Percentiles rank a stretch among this genome's conserved stretches.
These are phyloP conservation scores for Helarctos malayanus DNA, from an alignment of 2,797 vertebrate genomes.

Conservation along the genomic window DNA sequence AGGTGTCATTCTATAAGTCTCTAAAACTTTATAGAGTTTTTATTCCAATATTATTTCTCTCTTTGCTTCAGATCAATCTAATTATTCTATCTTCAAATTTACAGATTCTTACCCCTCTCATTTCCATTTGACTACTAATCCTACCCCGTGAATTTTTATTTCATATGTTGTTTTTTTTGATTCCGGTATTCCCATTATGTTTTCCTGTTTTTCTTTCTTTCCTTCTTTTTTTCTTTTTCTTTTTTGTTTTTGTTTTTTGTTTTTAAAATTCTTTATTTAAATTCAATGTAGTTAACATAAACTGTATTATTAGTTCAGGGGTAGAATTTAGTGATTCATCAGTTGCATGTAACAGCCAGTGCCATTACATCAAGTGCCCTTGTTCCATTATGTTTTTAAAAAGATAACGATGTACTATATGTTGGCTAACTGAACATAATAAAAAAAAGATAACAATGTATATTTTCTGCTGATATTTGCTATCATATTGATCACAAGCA, in stretches of 20 bases:
- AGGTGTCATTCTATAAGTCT: neutral
- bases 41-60: neutral
- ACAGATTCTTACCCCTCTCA: neutral
- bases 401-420: neutral
- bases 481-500: neutral
- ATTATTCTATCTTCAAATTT: neutral
- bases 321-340: too few relatives aligned
- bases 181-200: neutral
- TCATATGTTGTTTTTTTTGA: neutral
- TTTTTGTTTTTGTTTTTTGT: too few relatives aligned
- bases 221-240: too few relatives aligned
- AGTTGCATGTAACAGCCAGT: too few relatives aligned
- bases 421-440: neutral
- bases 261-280: too few relatives aligned
- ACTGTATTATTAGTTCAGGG: too few relatives aligned
- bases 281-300: too few relatives aligned
- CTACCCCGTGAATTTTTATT: neutral
- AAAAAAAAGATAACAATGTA: neutral
- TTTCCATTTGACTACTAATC: neutral
- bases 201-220: neutral
- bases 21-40: neutral
- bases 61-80: neutral
- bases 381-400: neutral
- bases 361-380: too few relatives aligned
- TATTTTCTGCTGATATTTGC: neutral